phyloP scores from a whole-genome alignment of 1,140 invertebrate genomes.

The Cotesia typhae region DNA sequence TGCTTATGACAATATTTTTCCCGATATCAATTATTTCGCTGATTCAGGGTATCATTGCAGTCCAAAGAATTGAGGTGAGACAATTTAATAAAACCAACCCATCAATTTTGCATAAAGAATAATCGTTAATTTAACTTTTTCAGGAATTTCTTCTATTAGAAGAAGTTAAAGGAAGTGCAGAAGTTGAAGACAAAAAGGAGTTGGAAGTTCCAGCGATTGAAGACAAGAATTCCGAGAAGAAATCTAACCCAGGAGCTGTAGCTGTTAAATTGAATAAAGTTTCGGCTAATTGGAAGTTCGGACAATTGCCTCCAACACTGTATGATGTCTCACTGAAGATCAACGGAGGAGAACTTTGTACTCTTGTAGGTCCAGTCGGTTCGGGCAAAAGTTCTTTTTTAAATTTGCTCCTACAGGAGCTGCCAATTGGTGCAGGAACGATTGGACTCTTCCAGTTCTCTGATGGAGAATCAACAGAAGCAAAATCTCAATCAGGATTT shows the following conservation, averaged over 20 bases:
- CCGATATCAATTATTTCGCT: slow-evolving; percentile 75
- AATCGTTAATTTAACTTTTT: slow-evolving; percentile 42
- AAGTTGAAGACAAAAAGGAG: background rate
- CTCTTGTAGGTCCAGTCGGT: slow-evolving; percentile 81
- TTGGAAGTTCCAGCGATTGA: background rate
- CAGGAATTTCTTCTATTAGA: slow-evolving; percentile 73
- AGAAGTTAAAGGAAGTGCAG: slow-evolving; percentile 60
- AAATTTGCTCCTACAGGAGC: slow-evolving; percentile 76
- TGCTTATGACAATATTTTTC: slow-evolving; percentile 75
- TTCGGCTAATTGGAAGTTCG: slow-evolving; percentile 58
- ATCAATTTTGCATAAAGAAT: no score
- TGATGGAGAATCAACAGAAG: slow-evolving; percentile 7
- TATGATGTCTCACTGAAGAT: slow-evolving; percentile 73
- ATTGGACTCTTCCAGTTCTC: slow-evolving; percentile 66
- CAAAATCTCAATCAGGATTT: slow-evolving; percentile 33
- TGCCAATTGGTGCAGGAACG: slow-evolving; percentile 71
- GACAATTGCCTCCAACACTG: slow-evolving; percentile 62
- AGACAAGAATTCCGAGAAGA: background rate
- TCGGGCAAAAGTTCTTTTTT: slow-evolving; percentile 82
- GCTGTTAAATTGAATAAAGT: slow-evolving; percentile 38
- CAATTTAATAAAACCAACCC: background rate
- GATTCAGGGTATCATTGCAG: slow-evolving; percentile 74
- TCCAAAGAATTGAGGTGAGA: slow-evolving; percentile 67
- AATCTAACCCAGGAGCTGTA: background rate
- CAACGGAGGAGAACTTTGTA: slow-evolving; percentile 73